These are phyloP conservation scores for Reticulitermes speratus DNA, from an alignment of 1,140 invertebrate species.

Conservation along the genomic window DNA sequence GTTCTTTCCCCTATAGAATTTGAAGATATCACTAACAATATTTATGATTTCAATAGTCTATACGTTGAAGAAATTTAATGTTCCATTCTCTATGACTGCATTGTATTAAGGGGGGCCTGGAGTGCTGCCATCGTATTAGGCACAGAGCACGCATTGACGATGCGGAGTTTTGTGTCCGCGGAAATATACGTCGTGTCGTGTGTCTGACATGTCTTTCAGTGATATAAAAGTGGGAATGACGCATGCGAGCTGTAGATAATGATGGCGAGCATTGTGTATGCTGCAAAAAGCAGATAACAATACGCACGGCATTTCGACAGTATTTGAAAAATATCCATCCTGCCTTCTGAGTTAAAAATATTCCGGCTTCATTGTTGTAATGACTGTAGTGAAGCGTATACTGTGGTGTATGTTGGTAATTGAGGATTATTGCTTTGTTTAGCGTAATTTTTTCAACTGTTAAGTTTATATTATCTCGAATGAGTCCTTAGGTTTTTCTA, in stretches of 20 bases:
- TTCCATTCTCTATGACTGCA: not conserved
- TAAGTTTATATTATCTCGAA: too few relatives aligned
- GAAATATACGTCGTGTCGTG: not conserved
- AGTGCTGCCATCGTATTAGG: not conserved
- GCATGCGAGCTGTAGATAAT: slow-evolving; percentile 1
- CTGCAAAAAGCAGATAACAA: not conserved
- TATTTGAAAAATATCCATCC: not conserved
- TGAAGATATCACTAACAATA: too few relatives aligned
- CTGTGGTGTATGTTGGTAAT: too few relatives aligned
- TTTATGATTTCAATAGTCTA: too few relatives aligned
- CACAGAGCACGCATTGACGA: not conserved
- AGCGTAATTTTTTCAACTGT: too few relatives aligned
- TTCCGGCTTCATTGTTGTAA: not conserved
- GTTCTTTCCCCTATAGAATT: too few relatives aligned
- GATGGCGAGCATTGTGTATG: not conserved
- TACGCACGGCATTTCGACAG: not conserved
- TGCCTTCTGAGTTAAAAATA: not conserved
- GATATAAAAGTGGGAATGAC: not conserved
- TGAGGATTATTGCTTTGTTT: too few relatives aligned
- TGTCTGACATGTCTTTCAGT: slow-evolving; percentile 1
- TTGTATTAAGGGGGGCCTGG: not conserved
- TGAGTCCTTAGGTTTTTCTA: too few relatives aligned
- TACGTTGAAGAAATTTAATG: too few relatives aligned
- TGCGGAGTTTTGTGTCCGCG: not conserved
- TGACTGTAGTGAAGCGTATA: too few relatives aligned